phyloP scores from a whole-genome alignment of 2,113 vertebrate genomes.

The Pontoporia blainvillei region DNA sequence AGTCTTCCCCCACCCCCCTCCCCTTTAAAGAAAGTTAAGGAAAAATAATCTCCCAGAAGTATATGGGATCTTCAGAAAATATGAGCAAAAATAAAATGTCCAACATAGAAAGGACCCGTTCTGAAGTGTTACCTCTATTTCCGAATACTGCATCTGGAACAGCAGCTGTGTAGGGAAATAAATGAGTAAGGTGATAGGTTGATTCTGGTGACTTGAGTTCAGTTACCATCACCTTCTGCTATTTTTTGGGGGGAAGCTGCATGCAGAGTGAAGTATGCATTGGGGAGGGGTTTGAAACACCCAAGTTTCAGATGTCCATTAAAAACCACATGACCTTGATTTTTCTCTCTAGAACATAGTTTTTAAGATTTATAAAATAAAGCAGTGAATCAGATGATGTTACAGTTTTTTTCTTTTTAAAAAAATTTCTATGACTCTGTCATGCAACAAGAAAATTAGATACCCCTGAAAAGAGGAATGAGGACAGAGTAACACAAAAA shows the following conservation, averaged over 20 bases:
- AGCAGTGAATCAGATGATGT: background rate
- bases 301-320: background rate
- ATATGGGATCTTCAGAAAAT: background rate
- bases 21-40: background rate
- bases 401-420: background rate
- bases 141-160: background rate
- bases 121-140: background rate
- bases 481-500: background rate
- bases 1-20: background rate
- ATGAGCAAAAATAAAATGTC: background rate
- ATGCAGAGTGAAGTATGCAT: background rate
- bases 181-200: no score
- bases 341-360: background rate
- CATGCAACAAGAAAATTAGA: background rate
- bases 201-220: background rate
- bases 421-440: background rate
- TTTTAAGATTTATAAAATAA: background rate
- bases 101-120: background rate
- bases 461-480: background rate
- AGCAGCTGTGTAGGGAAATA: background rate
- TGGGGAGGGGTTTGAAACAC: fast-evolving
- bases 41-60: background rate
- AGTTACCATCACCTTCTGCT: background rate
- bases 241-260: background rate
- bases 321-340: background rate